Conservation (phyloP, 2,113 vertebrate genomes). For the Mustela nigripes region DNA sequence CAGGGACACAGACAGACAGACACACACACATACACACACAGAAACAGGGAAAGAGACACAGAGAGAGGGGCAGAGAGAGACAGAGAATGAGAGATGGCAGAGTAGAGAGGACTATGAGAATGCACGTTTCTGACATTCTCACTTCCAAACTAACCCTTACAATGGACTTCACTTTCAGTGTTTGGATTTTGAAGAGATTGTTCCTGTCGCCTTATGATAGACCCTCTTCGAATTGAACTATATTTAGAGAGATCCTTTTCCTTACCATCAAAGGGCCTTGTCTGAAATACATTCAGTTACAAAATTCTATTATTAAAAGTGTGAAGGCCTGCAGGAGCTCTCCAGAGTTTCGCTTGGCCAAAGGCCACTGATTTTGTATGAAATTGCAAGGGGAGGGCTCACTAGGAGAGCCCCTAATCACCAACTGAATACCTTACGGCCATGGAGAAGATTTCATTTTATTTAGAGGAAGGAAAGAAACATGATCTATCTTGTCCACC, state of each 20-base stretch:
- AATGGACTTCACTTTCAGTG: not conserved
- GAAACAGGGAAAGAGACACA: not conserved
- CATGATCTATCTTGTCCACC: not conserved
- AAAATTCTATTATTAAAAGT: not conserved
- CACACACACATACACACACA: not conserved
- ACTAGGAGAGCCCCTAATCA: not conserved
- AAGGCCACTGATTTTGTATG: not conserved
- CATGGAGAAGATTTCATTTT: not conserved
- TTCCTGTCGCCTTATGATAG: not conserved
- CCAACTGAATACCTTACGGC: not conserved
- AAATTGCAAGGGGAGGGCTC: not conserved
- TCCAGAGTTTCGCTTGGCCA: not conserved
- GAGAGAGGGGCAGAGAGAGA: not conserved
- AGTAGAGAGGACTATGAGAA: not conserved
- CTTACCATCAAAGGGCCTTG: not conserved
- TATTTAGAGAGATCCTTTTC: slow-evolving; percentile 11
- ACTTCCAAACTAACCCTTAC: not conserved
- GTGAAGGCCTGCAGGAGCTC: not conserved
- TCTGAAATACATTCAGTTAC: not conserved
- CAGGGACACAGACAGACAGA: not conserved
- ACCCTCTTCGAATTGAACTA: not conserved
- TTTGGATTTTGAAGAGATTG: not conserved
- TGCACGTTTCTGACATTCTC: not conserved
- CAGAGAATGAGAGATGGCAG: not conserved
- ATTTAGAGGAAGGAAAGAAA: slow-evolving; percentile 9